phyloP scores from a whole-genome alignment of 1,140 invertebrate genomes.

The Apis florea region DNA sequence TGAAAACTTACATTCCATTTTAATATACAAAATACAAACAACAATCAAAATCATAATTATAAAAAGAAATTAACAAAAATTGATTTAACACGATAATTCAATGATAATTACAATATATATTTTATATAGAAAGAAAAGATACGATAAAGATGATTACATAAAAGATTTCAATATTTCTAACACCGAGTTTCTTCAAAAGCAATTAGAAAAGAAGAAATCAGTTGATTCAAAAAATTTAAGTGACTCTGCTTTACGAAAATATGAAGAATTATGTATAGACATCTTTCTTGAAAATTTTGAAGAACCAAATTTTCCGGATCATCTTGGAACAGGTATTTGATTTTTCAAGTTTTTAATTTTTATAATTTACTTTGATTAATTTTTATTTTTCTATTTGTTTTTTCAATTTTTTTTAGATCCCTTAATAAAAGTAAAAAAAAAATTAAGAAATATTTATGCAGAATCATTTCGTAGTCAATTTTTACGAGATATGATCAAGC shows the following conservation, averaged over 20 bases:
- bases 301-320: background rate
- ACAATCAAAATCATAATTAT: background rate
- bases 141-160: too few relatives aligned
- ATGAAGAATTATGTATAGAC: background rate
- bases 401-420: background rate
- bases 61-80: background rate
- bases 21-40: background rate
- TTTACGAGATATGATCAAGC: background rate
- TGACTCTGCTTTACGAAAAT: background rate
- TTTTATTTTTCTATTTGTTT: background rate
- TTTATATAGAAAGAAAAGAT: background rate
- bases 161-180: background rate
- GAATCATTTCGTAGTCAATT: slow-evolving; percentile 7
- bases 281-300: slow-evolving; percentile 1
- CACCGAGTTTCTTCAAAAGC: background rate
- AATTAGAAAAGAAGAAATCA: background rate
- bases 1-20: background rate
- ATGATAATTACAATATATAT: background rate
- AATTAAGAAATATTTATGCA: slow-evolving; percentile 11
- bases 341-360: too few relatives aligned
- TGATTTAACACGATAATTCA: background rate
- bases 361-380: background rate
- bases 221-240: background rate
- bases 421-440: background rate
- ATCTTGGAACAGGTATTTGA: background rate